Evolutionary conservation across 2,797 vertebrate species (phyloP).

Genomic region (Hypotaenidia okinawae): DNA sequence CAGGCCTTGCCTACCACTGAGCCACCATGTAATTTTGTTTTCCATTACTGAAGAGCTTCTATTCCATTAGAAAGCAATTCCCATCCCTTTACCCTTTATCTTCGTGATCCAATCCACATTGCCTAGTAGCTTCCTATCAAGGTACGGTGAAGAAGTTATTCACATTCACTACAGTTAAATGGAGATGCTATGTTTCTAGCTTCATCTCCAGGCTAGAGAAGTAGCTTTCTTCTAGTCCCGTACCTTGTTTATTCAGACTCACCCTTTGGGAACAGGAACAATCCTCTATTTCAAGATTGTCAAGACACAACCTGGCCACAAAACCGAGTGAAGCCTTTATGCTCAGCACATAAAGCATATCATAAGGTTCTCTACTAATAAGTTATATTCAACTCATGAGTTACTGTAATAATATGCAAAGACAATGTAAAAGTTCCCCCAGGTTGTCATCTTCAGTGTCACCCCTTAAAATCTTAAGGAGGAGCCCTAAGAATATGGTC

Average conservation of each 20-base stretch:
- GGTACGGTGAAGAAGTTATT: background rate
- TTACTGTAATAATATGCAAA: background rate
- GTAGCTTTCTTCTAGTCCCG: background rate
- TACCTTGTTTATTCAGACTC: background rate
- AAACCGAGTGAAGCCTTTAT: background rate
- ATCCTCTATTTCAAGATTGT: background rate
- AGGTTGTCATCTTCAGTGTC: background rate
- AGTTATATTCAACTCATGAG: background rate
- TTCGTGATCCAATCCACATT: background rate
- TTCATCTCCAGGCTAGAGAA: background rate
- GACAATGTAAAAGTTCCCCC: background rate
- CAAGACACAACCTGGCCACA: background rate
- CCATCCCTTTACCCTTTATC: background rate
- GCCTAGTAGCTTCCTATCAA: background rate
- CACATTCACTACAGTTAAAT: background rate
- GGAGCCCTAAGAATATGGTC: background rate
- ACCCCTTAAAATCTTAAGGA: background rate
- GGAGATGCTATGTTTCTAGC: background rate
- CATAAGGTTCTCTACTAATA: background rate
- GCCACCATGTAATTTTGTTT: background rate
- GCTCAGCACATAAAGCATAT: background rate
- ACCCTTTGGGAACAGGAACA: background rate
- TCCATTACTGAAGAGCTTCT: background rate
- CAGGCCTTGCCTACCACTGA: background rate
- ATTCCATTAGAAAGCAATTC: background rate